Conservation (phyloP, 2,113 vertebrate species). For the Beaufortia kweichowensis region DNA sequence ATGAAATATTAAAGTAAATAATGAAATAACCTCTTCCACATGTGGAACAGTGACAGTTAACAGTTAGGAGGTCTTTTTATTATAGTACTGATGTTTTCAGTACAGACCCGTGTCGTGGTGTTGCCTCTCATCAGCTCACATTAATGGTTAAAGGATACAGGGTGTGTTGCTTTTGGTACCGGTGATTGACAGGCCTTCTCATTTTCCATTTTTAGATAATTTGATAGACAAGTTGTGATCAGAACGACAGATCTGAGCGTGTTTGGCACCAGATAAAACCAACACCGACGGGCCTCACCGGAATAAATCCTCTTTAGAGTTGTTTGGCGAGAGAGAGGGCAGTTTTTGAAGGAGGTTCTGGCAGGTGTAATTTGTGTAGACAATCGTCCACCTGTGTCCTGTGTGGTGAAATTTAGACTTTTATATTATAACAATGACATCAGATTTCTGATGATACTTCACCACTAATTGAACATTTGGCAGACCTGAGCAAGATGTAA, state of each 20-base stretch:
- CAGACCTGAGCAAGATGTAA: conserved; percentile 18
- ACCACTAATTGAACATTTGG: conserved; percentile 39
- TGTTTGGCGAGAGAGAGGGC: conserved; percentile 4
- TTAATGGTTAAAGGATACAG: not conserved
- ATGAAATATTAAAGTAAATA: too few species aligned
- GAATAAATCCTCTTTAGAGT: conserved; percentile 42
- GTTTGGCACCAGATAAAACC: conserved; percentile 81
- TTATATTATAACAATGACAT: conserved; percentile 5
- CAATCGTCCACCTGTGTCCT: conserved; percentile 24
- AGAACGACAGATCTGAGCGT: conserved; percentile 77
- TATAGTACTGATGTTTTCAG: too few species aligned
- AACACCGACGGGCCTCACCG: conserved; percentile 64
- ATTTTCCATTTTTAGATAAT: conserved; percentile 82
- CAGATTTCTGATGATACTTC: conserved; percentile 1
- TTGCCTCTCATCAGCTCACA: not conserved
- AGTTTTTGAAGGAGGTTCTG: conserved; percentile 20
- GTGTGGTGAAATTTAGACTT: not conserved
- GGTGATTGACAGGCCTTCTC: conserved; percentile 81
- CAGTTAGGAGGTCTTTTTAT: not conserved
- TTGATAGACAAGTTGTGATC: conserved; percentile 80
- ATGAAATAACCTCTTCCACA: too few species aligned
- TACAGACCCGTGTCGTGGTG: not conserved
- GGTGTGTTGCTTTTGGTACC: conserved; percentile 77
- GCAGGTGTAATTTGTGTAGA: conserved; percentile 26
- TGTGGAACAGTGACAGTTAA: too few species aligned